Evolutionary conservation across 2,888 invertebrate species (phyloP).

Genomic region (Cephus runcator): DNA sequence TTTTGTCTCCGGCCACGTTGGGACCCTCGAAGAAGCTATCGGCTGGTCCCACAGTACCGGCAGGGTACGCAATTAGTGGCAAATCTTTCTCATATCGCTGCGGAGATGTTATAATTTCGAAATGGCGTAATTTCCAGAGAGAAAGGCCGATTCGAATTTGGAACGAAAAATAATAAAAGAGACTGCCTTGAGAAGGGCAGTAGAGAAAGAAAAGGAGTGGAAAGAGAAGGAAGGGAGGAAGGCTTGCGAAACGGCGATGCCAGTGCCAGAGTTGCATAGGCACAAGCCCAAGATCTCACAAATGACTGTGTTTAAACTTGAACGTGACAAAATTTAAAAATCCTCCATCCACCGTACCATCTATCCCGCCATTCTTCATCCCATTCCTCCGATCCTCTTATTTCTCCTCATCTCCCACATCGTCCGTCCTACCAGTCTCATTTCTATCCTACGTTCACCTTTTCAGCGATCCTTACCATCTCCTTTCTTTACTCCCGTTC

Average conservation of each 20-base stretch:
- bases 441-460: conserved; percentile 15
- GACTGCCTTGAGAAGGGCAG: conserved; percentile 23
- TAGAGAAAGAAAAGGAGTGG: conserved; percentile 24
- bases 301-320: conserved; percentile 66
- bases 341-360: conserved; percentile 29
- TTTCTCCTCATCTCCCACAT: not conserved
- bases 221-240: conserved; percentile 25
- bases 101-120: conserved; percentile 62
- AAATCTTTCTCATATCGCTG: conserved; percentile 16
- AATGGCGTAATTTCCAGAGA: conserved; percentile 47
- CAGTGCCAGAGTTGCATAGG: not conserved
- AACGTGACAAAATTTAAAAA: conserved; percentile 66
- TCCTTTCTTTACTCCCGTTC: conserved; percentile 8
- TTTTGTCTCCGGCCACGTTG: conserved; percentile 10
- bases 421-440: not conserved
- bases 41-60: not conserved
- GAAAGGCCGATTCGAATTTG: conserved; percentile 39
- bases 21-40: not conserved
- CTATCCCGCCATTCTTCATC: not conserved
- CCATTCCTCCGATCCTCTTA: not conserved
- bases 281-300: conserved; percentile 20
- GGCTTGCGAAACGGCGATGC: not conserved
- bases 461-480: not conserved
- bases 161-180: not conserved
- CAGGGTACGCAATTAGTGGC: conserved; percentile 8